Base-by-base conservation (phyloP, 2,113 vertebrate species). In the Athene cunicularia region DNA sequence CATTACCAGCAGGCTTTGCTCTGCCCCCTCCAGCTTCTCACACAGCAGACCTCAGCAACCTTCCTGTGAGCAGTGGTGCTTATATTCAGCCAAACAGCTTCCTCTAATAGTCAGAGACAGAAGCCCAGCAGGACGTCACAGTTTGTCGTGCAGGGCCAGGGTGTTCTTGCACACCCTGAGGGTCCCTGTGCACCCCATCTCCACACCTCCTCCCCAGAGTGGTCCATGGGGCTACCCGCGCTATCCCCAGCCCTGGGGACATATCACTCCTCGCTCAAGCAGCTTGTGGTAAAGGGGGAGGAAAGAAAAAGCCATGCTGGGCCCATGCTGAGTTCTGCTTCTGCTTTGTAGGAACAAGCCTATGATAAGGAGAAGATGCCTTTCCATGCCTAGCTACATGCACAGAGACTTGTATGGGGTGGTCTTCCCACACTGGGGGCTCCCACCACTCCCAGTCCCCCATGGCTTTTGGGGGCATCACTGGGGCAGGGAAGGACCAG, bases 201-300 rank as follows among this genome's bases (percentile, higher is more conserved):
- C 37, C 4, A 3, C 5, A 30, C 6, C 6, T 37, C 56, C 11
- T 5, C 4, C 21, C 23, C 14, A 26, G 19, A 11, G 11, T 8
- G 4, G 10, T 21, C 35, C 41, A 2, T 4, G 41, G 76, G 20
- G 15, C 19, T 13, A 8, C 11, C 13, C 0, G 0, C 19, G 21
- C 7, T 4, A 0, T n/a, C 35, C 35, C n/a, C 39, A 63, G 50
- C 52, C 35, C 12, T 0, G 2, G 19, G 30, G 19, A 56, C 5
- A 3, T 8, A 9, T 53, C 76, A 47, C 1, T 37, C 41, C 18
- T 5, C 0, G 0, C 14, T 1, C 0, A 24, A 90, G 45, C 12
- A 26, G 37, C 35, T 24, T 4, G 0, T 4, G 5, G 47, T 32
- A 60, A 39, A 41, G 18, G 21, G 39, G 7, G 24, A n/a, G 32